These are phyloP conservation scores for Eupithecia pulchellata DNA, from an alignment of 2,888 invertebrate genomes.

Conservation along the genomic window DNA sequence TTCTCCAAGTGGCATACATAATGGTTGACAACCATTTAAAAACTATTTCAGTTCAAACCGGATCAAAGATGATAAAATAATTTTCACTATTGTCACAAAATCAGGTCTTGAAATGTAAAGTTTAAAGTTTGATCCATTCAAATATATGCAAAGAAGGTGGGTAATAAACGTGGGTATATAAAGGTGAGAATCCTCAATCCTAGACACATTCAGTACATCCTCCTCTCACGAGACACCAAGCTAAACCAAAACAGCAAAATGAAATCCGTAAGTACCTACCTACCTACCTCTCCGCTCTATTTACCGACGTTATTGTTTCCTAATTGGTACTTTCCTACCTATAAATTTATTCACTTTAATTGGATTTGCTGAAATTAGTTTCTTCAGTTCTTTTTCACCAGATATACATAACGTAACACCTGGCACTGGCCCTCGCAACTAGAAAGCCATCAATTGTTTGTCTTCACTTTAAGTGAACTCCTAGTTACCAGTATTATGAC, in stretches of 20 bases:
- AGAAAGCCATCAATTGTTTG: too few species aligned
- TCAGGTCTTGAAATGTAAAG: constrained; percentile 32
- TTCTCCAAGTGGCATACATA: too few species aligned
- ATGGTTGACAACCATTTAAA: constrained; percentile 6
- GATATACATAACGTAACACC: too few species aligned
- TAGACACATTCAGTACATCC: constrained; percentile 58
- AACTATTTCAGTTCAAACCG: constrained; percentile 1
- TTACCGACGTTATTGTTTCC: neutral
- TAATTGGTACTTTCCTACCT: too few species aligned
- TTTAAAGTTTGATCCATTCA: constrained; percentile 47
- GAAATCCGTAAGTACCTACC: constrained; percentile 71
- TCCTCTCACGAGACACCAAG: constrained; percentile 47
- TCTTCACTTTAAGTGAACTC: too few species aligned
- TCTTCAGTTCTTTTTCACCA: neutral
- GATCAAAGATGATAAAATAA: constrained; percentile 17
- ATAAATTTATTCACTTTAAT: neutral
- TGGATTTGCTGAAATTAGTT: neutral
- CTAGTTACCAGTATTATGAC: too few species aligned
- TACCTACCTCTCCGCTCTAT: too few species aligned
- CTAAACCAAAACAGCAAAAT: constrained; percentile 54
- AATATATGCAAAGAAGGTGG: constrained; percentile 59
- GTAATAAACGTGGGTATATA: constrained; percentile 59
- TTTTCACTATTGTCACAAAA: constrained; percentile 22
- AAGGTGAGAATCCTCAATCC: constrained; percentile 52
- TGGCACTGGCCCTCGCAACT: too few species aligned